These are phyloP conservation scores for Meiosimyza platycephala DNA, from an alignment of 2,888 invertebrate species.

Conservation along the genomic window DNA sequence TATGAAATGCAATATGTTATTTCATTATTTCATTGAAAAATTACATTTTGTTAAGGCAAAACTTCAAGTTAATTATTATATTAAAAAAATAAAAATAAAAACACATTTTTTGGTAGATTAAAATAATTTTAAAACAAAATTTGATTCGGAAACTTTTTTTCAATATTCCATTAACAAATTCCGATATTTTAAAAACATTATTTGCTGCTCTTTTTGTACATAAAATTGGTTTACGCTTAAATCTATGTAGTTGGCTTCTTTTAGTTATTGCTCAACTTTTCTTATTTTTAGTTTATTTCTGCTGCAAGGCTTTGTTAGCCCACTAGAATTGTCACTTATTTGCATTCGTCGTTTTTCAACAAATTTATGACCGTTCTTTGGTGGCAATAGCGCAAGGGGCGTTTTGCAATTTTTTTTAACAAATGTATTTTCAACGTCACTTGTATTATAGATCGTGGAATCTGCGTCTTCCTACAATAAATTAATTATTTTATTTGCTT, in stretches of 20 bases:
- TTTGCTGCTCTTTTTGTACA: background rate
- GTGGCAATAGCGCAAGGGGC: constrained; percentile 47
- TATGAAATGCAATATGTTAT: too few relatives aligned
- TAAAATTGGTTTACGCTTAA: background rate
- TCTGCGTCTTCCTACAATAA: constrained; percentile 54
- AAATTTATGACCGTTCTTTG: constrained; percentile 54
- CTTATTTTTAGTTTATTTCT: constrained; percentile 28
- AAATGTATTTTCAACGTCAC: constrained; percentile 54
- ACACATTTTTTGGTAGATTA: too few relatives aligned
- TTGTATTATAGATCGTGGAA: constrained; percentile 42
- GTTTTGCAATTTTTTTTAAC: constrained; percentile 38
- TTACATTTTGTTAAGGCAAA: too few relatives aligned
- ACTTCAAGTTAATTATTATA: too few relatives aligned
- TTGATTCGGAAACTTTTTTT: too few relatives aligned
- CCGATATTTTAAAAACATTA: too few relatives aligned
- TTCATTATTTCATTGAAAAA: too few relatives aligned
- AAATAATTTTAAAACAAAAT: too few relatives aligned
- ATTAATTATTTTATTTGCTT: constrained; percentile 32
- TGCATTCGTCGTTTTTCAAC: constrained; percentile 61
- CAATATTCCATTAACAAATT: too few relatives aligned
- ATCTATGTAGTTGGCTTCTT: background rate
- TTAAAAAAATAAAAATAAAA: too few relatives aligned
- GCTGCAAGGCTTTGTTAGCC: constrained; percentile 21
- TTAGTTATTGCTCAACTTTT: constrained; percentile 29
- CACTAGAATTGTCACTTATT: constrained; percentile 45